Evolutionary conservation across 2,113 vertebrate genomes (phyloP), one percentile per base, ranked within the genome.

Genomic region (Pterocles gutturalis): DNA sequence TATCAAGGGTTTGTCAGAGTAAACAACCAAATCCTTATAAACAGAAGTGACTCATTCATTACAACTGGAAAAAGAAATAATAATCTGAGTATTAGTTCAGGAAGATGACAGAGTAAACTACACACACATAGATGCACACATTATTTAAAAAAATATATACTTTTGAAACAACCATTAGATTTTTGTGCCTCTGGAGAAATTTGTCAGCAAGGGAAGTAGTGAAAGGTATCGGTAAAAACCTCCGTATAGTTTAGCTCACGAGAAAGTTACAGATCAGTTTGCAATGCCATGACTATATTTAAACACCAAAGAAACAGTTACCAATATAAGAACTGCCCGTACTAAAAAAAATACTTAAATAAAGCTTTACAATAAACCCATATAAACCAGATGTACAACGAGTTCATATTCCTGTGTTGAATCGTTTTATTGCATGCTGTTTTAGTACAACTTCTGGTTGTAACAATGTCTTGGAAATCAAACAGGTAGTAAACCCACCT

Each of bases 11-110:
- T 91, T 91, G 80, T 96, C 94, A 91, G 94, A 91, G 90, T 94
- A 95, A 96, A 96, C 97, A 97, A 93, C 91, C 87, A 92, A 95
- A 94, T 88, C 82, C 90, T 97, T 95, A 93, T 70, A 91, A 96
- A 97, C 86, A 93, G 77, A 83, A 96, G 83, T 89, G 90, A 95
- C 89, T 96, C 93, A 89, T 84, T 95, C 96, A 95, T 87, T 92
- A 84, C 83, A 79, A 89, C 83, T 75, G 86, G 28, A 81, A 90
- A 79, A 41, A 72, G 46, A 77, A 77, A 9, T 22, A 69, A 84
- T 34, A 83, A 72, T 29, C 57, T 5, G 2, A 78, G 94, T 65
- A 82, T 22, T 16, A 75, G 43, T 33, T 71, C n/a, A 51, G 67
- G 38, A 57, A 86, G 77, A 86, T 4, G 13, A 62, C 0, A 83